phyloP scores from a whole-genome alignment of 1,140 invertebrate species.

The Gonioctena quinquepunctata region DNA sequence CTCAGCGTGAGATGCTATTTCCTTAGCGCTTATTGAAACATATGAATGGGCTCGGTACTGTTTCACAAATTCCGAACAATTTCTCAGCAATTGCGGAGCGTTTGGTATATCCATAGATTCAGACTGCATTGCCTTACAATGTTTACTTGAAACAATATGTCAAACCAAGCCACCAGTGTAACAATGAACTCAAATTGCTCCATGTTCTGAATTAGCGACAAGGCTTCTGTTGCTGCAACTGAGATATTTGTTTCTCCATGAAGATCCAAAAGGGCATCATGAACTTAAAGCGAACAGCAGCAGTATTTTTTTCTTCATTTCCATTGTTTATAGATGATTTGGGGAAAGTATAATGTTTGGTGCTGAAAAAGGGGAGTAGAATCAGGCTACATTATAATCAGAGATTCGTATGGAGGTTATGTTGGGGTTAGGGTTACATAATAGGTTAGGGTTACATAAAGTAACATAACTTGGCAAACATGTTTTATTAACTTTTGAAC shows the following conservation, averaged over 20 bases:
- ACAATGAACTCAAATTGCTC: neutral
- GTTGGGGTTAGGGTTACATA: too few relatives aligned
- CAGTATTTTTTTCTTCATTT: too few relatives aligned
- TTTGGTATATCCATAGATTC: neutral
- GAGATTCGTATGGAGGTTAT: too few relatives aligned
- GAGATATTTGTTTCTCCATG: neutral
- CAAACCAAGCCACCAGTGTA: neutral
- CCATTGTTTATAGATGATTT: too few relatives aligned
- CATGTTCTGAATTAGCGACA: neutral
- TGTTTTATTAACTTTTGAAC: too few relatives aligned
- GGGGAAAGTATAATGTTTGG: too few relatives aligned
- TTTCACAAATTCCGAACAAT: neutral
- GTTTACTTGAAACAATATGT: neutral
- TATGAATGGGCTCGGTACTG: neutral
- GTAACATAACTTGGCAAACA: too few relatives aligned
- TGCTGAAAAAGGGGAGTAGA: too few relatives aligned
- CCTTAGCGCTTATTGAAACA: neutral
- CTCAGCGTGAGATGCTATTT: neutral
- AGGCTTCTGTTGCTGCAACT: neutral
- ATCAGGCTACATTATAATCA: too few relatives aligned
- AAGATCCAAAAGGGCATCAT: neutral
- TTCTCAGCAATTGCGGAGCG: neutral
- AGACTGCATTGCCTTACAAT: neutral
- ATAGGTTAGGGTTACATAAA: too few relatives aligned
- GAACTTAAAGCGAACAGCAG: neutral